Base-by-base conservation (phyloP, 2,888 invertebrate species). In the Leptinotarsa juncta region DNA sequence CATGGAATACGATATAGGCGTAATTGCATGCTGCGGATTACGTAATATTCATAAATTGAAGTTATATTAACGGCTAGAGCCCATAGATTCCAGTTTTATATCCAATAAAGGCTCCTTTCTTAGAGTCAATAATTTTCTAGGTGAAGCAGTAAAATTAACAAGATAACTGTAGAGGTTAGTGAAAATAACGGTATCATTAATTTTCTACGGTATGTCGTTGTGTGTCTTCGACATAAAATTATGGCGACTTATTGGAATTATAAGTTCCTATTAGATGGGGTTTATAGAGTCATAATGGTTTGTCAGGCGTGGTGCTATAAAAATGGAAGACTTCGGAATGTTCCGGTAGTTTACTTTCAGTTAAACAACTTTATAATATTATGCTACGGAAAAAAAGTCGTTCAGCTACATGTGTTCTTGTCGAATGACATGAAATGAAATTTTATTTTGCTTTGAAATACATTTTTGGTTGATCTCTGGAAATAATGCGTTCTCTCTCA, bases 1-100 rank as follows among this genome's bases (percentile, higher is more conserved):
- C 81, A 79, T 77, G 78, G 78, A 74, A 79, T 79, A 79, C 78
- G 81, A 81, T 79, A 81, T 80, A 75, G 78, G 77, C 79, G 71
- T 70, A 78, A 80, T 77, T 55, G 80, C 78, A 77, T 77, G 75
- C 77, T 49, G 62, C 67, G 78, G 80, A 80, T 79, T 81, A 80
- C 70, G 74, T 20, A 62, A 70, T 23, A 51, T 23, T 68, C 77
- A 68, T 78, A 77, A 78, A 78, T 78, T 68, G 67, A 67, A 42
- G 26, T 55, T 62, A 65, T 50, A 70, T 53, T 70, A 75, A 73
- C 32, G 23, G 4, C 18, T 53, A 55, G 53, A 55, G 5, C 16
- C 55, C 68, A n/a, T 42, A 42, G 42, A 18, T 32, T 55, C 51
- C 26, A 3, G 55, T 68, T 68, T 50, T 14, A 68, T 68, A 55